Evolutionary conservation across 2,797 vertebrate species (phyloP).

Genomic region (Acanthopagrus latus): DNA sequence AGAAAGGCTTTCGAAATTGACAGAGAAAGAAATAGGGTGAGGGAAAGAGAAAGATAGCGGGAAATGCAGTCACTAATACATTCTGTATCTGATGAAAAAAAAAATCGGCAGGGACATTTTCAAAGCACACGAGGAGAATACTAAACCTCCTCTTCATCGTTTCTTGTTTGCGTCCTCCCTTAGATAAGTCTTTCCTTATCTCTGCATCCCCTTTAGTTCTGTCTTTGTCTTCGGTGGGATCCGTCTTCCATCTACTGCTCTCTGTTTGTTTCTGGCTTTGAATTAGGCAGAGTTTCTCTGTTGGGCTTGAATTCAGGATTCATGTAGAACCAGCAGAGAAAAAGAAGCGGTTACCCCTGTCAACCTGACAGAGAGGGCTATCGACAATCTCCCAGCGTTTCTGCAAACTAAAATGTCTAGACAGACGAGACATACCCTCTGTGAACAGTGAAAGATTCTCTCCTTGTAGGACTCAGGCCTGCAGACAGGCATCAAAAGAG

Average conservation of each 20-base stretch:
- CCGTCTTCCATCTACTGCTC: neutral
- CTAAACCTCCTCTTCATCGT: slow-evolving; percentile 45
- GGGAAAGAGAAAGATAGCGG: neutral
- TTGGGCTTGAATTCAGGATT: slow-evolving; percentile 36
- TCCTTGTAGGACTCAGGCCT: slow-evolving; percentile 14
- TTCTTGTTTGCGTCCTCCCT: neutral
- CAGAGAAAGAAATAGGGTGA: slow-evolving; percentile 20
- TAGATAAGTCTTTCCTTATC: slow-evolving; percentile 17
- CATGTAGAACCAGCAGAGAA: slow-evolving; percentile 19
- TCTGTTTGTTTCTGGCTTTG: slow-evolving; percentile 26
- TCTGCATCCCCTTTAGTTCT: slow-evolving; percentile 26
- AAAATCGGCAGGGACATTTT: slow-evolving; percentile 46
- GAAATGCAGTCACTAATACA: slow-evolving; percentile 38
- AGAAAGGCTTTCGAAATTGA: slow-evolving; percentile 54
- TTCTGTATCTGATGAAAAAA: slow-evolving; percentile 63
- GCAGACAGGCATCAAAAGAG: slow-evolving; percentile 17
- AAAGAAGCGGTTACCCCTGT: slow-evolving; percentile 31
- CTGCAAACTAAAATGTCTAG: slow-evolving; percentile 21
- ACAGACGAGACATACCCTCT: slow-evolving; percentile 16
- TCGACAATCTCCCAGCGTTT: slow-evolving; percentile 25
- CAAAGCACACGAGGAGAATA: slow-evolving; percentile 49
- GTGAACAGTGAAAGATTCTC: slow-evolving; percentile 6
- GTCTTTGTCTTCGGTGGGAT: slow-evolving; percentile 23
- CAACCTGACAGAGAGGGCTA: slow-evolving; percentile 28
- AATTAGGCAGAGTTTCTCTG: slow-evolving; percentile 16